These are phyloP conservation scores for Plecotus auritus DNA, from an alignment of 2,113 vertebrate genomes.

Conservation along the genomic window DNA sequence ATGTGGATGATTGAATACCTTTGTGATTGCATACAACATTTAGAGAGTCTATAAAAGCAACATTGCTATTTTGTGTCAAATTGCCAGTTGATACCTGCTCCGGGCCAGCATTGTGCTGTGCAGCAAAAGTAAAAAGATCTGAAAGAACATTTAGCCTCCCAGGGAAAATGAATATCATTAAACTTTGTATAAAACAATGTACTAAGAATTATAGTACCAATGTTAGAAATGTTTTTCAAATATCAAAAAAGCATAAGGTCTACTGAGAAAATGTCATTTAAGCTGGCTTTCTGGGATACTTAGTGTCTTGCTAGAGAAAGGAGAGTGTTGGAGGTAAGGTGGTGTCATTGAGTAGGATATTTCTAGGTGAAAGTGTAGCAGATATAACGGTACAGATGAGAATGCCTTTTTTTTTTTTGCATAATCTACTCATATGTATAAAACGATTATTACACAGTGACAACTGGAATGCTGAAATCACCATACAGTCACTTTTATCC, in stretches of 20 bases:
- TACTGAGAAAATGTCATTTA: not conserved
- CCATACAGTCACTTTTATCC: not conserved
- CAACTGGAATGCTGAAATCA: not conserved
- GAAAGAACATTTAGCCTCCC: not conserved
- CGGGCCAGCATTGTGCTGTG: not conserved
- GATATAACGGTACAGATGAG: not conserved
- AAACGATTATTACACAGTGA: not conserved
- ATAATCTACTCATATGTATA: not conserved
- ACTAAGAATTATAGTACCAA: not conserved
- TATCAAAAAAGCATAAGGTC: not conserved
- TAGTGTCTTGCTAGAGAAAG: not conserved
- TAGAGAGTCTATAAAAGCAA: not conserved
- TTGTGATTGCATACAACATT: not conserved
- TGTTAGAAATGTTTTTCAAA: not conserved
- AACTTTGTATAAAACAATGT: not conserved
- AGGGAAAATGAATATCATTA: not conserved
- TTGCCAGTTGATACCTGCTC: not conserved
- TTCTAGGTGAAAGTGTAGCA: not conserved
- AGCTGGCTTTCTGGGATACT: not conserved
- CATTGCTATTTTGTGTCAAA: not conserved
- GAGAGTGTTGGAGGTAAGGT: not conserved
- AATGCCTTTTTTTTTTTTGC: not conserved
- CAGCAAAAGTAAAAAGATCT: not conserved
- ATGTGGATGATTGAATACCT: not conserved
- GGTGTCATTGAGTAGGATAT: not conserved